Percentiles rank a stretch among this genome's conserved stretches.
Conservation (phyloP, 2,113 vertebrate species). For the Varanus salvator region DNA sequence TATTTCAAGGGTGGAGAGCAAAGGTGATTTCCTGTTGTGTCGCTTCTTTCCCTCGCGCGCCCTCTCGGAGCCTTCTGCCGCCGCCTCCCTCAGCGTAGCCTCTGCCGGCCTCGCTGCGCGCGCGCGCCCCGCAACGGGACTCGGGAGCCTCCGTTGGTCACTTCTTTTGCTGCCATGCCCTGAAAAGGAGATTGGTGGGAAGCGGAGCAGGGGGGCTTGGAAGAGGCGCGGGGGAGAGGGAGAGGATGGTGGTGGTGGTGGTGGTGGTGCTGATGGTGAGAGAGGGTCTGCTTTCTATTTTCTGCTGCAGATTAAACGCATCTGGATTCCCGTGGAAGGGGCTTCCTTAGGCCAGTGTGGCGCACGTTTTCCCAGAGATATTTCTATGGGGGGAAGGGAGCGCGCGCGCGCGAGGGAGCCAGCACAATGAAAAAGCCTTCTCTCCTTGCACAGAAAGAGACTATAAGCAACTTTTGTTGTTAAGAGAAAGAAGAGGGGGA, state of each 20-base stretch:
- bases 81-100: background rate
- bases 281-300: slow-evolving; percentile 59
- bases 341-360: slow-evolving; percentile 16
- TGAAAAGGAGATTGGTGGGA: background rate
- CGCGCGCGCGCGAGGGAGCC: background rate
- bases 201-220: background rate
- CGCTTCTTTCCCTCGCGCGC: background rate
- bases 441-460: background rate
- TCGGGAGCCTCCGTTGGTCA: slow-evolving; percentile 16
- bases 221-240: background rate
- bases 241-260: background rate
- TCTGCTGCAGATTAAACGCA: slow-evolving; percentile 37
- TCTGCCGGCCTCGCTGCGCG: background rate
- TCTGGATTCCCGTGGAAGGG: slow-evolving; percentile 36
- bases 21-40: slow-evolving; percentile 57
- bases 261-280: background rate
- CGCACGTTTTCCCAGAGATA: slow-evolving; percentile 10
- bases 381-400: background rate
- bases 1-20: slow-evolving; percentile 33
- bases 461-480: background rate
- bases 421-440: background rate
- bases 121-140: background rate
- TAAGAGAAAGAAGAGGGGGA: too few relatives aligned
- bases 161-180: background rate
- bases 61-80: background rate